These are phyloP conservation scores for Tachystola acroxantha DNA, from an alignment of 2,888 invertebrate species.

Conservation along the genomic window DNA sequence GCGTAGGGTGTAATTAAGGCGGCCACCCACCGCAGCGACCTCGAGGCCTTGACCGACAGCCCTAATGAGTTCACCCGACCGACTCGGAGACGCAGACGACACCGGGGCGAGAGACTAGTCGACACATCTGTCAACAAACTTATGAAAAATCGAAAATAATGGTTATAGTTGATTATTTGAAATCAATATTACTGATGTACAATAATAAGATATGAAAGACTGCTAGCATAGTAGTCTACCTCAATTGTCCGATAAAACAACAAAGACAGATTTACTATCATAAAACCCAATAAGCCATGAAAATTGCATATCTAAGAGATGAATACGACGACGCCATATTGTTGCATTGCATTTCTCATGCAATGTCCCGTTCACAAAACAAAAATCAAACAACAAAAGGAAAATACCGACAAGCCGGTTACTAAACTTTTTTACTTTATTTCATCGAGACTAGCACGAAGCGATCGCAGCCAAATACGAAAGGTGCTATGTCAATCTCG, in stretches of 20 bases:
- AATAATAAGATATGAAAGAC: too few relatives aligned
- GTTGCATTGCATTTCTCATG: conserved; percentile 75
- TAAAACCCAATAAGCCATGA: conserved; percentile 35
- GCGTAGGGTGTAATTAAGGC: conserved; percentile 71
- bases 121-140: not conserved
- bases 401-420: conserved; percentile 75
- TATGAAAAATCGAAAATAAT: not conserved
- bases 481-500: conserved; percentile 60
- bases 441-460: conserved; percentile 49
- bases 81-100: conserved; percentile 35
- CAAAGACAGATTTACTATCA: too few relatives aligned
- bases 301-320: conserved; percentile 41
- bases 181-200: too few relatives aligned
- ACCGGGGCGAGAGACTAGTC: conserved; percentile 4
- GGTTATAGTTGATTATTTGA: not conserved
- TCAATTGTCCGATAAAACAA: too few relatives aligned
- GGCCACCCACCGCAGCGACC: conserved; percentile 73
- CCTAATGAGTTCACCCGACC: conserved; percentile 70
- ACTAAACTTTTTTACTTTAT: conserved; percentile 75
- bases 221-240: too few relatives aligned
- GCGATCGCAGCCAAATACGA: conserved; percentile 28
- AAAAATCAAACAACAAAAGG: conserved; percentile 73
- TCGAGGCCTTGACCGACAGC: conserved; percentile 75
- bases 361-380: conserved; percentile 72
- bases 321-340: conserved; percentile 64